Conservation (phyloP, 2,888 invertebrate species). For the Microctonus hyperodae region DNA sequence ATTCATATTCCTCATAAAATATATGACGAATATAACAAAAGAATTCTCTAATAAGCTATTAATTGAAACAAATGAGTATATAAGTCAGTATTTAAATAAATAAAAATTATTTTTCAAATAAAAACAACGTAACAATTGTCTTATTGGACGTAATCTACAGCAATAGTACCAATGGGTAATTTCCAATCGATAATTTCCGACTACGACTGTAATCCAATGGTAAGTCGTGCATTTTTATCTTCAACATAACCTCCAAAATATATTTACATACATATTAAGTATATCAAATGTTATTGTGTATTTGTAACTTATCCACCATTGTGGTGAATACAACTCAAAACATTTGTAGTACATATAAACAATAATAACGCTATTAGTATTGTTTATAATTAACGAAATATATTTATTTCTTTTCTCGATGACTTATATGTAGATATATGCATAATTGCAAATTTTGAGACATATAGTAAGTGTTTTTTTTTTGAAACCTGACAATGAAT, state of each 20-base stretch:
- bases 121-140: neutral
- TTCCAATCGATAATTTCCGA: neutral
- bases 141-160: neutral
- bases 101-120: slow-evolving; percentile 1
- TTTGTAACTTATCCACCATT: neutral
- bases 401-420: too few relatives aligned
- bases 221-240: neutral
- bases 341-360: neutral
- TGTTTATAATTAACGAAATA: neutral
- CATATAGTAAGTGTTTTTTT: neutral
- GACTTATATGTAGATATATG: neutral
- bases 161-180: slow-evolving; percentile 6
- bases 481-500: too few relatives aligned
- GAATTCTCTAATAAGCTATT: too few relatives aligned
- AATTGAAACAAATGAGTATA: neutral
- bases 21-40: too few relatives aligned
- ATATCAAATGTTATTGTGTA: neutral
- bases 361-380: neutral
- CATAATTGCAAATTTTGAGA: neutral
- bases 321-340: too few relatives aligned
- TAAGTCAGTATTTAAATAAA: neutral
- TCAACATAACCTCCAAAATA: neutral
- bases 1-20: too few relatives aligned
- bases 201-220: neutral
- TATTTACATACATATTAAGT: too few relatives aligned